These are phyloP conservation scores for Chromoteleia sp. DNA, from an alignment of 2,888 invertebrate species.

Conservation along the genomic window DNA sequence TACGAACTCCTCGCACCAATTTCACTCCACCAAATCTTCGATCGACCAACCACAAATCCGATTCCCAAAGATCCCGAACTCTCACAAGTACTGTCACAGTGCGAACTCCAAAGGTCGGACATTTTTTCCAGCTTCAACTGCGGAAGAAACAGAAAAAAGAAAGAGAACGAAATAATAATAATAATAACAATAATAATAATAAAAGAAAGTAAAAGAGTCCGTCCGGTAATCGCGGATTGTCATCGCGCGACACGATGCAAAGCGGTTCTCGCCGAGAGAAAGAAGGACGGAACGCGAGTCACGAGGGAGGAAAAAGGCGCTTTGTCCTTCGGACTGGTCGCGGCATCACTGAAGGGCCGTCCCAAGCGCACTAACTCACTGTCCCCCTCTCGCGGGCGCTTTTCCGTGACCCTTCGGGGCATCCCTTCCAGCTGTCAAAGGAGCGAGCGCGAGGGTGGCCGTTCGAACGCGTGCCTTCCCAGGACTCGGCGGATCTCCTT, in stretches of 20 bases:
- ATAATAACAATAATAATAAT: background rate
- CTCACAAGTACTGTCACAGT: constrained; percentile 6
- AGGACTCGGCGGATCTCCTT: constrained; percentile 77
- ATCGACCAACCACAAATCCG: background rate
- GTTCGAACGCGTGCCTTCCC: constrained; percentile 71
- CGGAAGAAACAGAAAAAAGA: background rate
- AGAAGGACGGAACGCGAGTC: constrained; percentile 17
- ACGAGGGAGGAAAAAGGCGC: constrained; percentile 54
- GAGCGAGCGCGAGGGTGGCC: constrained; percentile 56
- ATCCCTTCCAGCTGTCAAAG: constrained; percentile 58
- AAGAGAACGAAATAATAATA: background rate
- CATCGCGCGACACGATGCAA: constrained; percentile 5
- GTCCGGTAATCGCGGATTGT: background rate
- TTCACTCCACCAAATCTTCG: constrained; percentile 20
- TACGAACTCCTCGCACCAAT: constrained; percentile 14
- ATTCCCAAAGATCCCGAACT: background rate
- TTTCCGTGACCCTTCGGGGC: constrained; percentile 55
- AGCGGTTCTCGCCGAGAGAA: constrained; percentile 5
- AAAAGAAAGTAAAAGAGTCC: too few species aligned
- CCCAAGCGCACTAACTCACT: constrained; percentile 44
- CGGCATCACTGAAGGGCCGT: constrained; percentile 59
- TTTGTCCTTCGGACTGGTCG: constrained; percentile 48
- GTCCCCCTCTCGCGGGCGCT: constrained; percentile 42
- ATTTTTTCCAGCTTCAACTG: background rate
- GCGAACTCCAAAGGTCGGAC: background rate